phyloP scores from a whole-genome alignment of 2,113 vertebrate species.

The Rhynchomys soricoides region DNA sequence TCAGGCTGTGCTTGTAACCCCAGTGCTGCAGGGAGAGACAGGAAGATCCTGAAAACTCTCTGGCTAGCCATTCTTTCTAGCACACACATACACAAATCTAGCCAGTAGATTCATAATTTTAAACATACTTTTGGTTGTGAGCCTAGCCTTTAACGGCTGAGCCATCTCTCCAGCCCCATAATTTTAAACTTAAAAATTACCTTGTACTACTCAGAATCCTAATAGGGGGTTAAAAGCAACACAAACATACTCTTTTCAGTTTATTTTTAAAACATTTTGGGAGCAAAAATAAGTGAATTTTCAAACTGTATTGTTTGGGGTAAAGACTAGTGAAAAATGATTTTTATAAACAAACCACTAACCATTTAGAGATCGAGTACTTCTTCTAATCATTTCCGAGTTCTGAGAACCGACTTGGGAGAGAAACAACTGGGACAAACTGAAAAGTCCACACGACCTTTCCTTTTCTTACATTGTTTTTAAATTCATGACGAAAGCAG shows the following conservation, averaged over 20 bases:
- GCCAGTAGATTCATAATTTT: not conserved
- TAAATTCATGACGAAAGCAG: conserved; percentile 68
- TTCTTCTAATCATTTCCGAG: not conserved
- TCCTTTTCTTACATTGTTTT: not conserved
- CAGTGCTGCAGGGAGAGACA: too few species aligned
- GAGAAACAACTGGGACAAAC: conserved; percentile 58
- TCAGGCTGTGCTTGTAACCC: not conserved
- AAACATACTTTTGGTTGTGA: too few species aligned
- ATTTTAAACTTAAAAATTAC: conserved; percentile 47
- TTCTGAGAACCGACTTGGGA: conserved; percentile 69
- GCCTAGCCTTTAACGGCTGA: too few species aligned
- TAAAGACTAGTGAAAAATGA: conserved; percentile 24
- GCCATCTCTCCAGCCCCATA: too few species aligned
- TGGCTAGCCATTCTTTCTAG: not conserved
- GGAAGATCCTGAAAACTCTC: not conserved
- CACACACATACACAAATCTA: not conserved
- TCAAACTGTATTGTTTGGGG: not conserved
- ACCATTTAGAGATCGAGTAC: not conserved
- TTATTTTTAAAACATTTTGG: conserved; percentile 63
- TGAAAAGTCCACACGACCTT: conserved; percentile 47
- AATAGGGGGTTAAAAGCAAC: conserved; percentile 56
- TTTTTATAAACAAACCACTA: conserved; percentile 13
- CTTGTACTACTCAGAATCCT: not conserved
- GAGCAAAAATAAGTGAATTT: conserved; percentile 66
- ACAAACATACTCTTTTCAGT: conserved; percentile 55